Conservation (phyloP, 2,888 invertebrate species). For the Argyresthia goedartella region DNA sequence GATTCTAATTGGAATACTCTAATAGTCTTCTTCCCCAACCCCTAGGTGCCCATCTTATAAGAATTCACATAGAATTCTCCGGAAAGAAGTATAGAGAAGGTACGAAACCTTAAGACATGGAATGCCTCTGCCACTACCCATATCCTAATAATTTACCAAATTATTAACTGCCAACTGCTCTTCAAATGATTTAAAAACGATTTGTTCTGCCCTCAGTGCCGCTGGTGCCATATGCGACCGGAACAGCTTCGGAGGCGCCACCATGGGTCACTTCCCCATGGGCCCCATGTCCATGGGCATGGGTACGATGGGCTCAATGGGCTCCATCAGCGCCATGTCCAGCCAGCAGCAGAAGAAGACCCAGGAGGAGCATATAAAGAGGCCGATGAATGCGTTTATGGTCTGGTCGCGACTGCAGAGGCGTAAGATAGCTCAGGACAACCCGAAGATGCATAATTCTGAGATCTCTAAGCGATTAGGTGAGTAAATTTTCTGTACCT, state of each 20-base stretch:
- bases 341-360: conserved; percentile 69
- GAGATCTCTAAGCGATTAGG: conserved; percentile 95
- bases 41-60: too few species aligned
- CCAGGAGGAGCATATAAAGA: conserved; percentile 91
- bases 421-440: conserved; percentile 96
- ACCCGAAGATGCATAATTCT: conserved; percentile 98
- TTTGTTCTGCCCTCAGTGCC: conserved; percentile 64
- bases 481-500: conserved; percentile 49
- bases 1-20: too few species aligned
- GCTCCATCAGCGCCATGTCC: conserved; percentile 70
- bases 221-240: conserved; percentile 81
- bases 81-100: too few species aligned
- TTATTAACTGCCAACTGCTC: too few species aligned
- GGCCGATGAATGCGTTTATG: conserved; percentile 99
- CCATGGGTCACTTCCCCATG: conserved; percentile 71
- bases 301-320: conserved; percentile 61
- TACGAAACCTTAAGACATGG: too few species aligned
- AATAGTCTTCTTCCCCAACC: too few species aligned
- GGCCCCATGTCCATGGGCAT: conserved; percentile 50
- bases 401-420: conserved; percentile 95
- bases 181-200: not conserved
- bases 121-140: too few species aligned
- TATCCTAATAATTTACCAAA: too few species aligned
- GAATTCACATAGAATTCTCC: too few species aligned
- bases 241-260: conserved; percentile 72